Evolutionary conservation across 1,140 invertebrate species (phyloP).

Genomic region (Drosophila nigrodunni): DNA sequence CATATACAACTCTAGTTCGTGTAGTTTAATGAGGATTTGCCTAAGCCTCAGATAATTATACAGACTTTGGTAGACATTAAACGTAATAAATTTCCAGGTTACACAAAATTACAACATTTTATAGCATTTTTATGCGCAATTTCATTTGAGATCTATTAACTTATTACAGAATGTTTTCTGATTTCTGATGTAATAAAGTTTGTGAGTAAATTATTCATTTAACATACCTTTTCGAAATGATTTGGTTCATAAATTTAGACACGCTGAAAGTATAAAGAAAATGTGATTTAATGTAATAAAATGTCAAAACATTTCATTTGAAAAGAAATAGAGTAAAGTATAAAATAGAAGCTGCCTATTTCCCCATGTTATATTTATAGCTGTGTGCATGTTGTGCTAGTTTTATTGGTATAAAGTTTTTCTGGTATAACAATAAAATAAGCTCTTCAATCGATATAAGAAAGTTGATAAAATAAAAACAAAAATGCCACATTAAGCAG

Average conservation of each 20-base stretch:
- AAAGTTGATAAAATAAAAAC: constrained; percentile 55
- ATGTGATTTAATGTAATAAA: not conserved
- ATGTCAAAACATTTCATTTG: not conserved
- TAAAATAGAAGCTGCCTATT: too few relatives aligned
- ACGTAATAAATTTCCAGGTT: not conserved
- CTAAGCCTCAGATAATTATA: constrained; percentile 2
- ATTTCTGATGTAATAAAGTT: not conserved
- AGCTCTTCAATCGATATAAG: constrained; percentile 45
- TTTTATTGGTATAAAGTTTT: not conserved
- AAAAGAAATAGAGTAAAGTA: too few relatives aligned
- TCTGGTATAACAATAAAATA: constrained; percentile 24
- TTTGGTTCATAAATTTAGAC: too few relatives aligned
- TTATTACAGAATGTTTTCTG: not conserved
- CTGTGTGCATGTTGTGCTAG: not conserved
- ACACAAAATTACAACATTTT: constrained; percentile 7
- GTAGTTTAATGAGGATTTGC: constrained; percentile 4
- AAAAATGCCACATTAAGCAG: constrained; percentile 64
- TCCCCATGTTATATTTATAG: not conserved
- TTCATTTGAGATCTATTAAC: constrained; percentile 1
- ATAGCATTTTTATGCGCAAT: not conserved
- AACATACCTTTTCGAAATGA: not conserved
- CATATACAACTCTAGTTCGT: not conserved
- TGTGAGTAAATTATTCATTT: not conserved
- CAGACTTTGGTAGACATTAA: constrained; percentile 1
- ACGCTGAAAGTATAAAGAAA: constrained; percentile 21